Evolutionary conservation across 2,888 invertebrate species (phyloP), one percentile per base, ranked within the genome.

Genomic region (Teinopalpus imperialis): DNA sequence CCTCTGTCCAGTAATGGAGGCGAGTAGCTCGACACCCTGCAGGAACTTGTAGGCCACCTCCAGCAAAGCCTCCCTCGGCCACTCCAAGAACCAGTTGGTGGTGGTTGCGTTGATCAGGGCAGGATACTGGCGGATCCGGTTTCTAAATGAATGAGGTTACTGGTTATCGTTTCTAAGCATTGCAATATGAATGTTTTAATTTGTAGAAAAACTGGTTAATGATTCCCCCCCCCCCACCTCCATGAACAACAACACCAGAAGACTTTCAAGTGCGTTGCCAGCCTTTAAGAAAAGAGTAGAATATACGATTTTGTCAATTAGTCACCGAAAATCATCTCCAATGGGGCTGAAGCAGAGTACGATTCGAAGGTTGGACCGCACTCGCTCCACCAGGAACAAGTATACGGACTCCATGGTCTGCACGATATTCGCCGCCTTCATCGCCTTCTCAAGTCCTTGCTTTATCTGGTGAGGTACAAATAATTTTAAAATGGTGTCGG

Each of bases 331-430:
- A 8, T 92, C 91, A 48, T 95, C 95, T 0, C 97, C 97, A 45
- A 97, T 95, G 0, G 97, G 97, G 63, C 95, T 97, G 92, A 97
- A 94, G 67, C 96, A 95, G 14, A 97, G 80, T 32, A 96, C 92
- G 20, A 97, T 92, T 65, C 96, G 96, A 70, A 97, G 74, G 71
- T 95, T 94, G 8, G 90, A 79, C 37, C 95, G 82, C 7, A 95
- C 94, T 48, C 95, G 90, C 50, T 94, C 92, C 61, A 97, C 93
- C 36, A 97, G 90, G 76, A 94, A 95, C 53, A 91, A 78, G 66
- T 95, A 95, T 44, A 95, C 90, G 0, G 91, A 83, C 68, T 96
- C 95, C 1, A 90, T 82, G 0, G 94, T 93, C 53, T 91, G 90
- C 53, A 90, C 59, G 2, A 94, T 61, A 48, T 90, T 90, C 1